Conservation (phyloP, 2,888 invertebrate genomes). For the Leptodirus hochenwartii region DNA sequence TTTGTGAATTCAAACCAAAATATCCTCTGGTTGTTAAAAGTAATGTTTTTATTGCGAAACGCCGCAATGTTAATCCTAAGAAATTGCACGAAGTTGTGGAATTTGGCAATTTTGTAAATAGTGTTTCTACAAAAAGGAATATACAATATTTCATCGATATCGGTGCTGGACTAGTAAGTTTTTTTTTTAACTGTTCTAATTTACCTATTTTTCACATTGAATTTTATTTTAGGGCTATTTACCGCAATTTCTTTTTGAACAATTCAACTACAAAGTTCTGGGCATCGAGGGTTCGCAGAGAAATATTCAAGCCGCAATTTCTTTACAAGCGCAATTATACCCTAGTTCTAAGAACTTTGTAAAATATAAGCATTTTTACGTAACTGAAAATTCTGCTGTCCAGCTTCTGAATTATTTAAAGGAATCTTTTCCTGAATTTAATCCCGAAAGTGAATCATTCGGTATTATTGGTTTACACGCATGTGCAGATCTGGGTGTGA, state of each 20-base stretch:
- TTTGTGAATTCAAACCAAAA: conserved; percentile 21
- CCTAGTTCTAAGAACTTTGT: no score
- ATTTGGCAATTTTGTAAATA: conserved; percentile 36
- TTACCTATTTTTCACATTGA: conserved; percentile 2
- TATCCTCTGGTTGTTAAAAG: conserved; percentile 7
- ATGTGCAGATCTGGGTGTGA: conserved; percentile 57
- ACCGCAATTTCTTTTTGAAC: conserved; percentile 41
- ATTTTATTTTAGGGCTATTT: conserved; percentile 45
- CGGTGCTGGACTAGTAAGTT: conserved; percentile 53
- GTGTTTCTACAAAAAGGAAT: conserved; percentile 28
- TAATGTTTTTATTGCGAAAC: conserved; percentile 13
- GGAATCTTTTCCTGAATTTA: no score
- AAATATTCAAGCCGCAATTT: no score
- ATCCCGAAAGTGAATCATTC: not conserved
- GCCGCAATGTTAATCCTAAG: conserved; percentile 31
- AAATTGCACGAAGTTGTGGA: conserved; percentile 53
- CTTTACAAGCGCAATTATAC: no score
- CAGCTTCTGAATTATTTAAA: no score
- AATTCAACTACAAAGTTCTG: conserved; percentile 38
- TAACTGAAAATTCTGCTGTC: no score
- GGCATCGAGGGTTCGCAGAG: conserved; percentile 44
- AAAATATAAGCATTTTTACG: no score
- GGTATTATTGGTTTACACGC: conserved; percentile 52
- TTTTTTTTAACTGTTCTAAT: not conserved
- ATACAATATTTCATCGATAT: conserved; percentile 46